Percentiles rank a stretch among this genome's conserved stretches.
phyloP scores from a whole-genome alignment of 2,888 invertebrate genomes.

The Acrobasis repandana region DNA sequence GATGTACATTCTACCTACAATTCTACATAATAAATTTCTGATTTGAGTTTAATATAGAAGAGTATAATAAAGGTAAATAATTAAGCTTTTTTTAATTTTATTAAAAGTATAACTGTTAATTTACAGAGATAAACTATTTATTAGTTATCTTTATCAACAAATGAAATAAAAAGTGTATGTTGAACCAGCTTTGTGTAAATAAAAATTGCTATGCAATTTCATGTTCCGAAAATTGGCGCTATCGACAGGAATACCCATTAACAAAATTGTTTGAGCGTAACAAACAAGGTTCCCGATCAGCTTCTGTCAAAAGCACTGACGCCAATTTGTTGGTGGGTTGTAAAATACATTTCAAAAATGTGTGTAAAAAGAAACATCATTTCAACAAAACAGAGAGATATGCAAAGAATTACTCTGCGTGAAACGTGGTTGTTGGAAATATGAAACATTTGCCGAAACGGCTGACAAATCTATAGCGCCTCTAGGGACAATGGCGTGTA shows the following conservation, averaged over 20 bases:
- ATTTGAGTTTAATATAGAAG: no score
- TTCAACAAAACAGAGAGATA: neutral
- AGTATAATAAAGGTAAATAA: no score
- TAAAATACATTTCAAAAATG: neutral
- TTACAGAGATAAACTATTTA: no score
- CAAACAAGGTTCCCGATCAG: slow-evolving; percentile 38
- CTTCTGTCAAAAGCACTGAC: slow-evolving; percentile 37
- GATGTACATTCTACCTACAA: no score
- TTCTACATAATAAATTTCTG: no score
- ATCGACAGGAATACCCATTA: slow-evolving; percentile 35
- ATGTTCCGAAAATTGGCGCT: slow-evolving; percentile 19
- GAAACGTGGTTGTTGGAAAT: slow-evolving; percentile 19
- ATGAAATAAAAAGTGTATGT: no score
- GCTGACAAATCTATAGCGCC: slow-evolving; percentile 15
- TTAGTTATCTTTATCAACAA: no score
- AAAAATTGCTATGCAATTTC: slow-evolving; percentile 11
- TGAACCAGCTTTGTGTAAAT: slow-evolving; percentile 26
- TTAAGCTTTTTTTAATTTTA: no score
- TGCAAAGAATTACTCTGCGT: neutral
- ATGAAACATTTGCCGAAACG: slow-evolving; percentile 6
- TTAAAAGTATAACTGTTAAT: no score
- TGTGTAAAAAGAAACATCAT: neutral
- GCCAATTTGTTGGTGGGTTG: slow-evolving; percentile 22
- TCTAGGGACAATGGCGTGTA: slow-evolving; percentile 14
- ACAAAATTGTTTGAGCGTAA: slow-evolving; percentile 36